A percentile compares a stretch with the other conserved stretches of the same genome.
phyloP scores from a whole-genome alignment of 2,888 invertebrate species.

The Crossocerus cetratus region DNA sequence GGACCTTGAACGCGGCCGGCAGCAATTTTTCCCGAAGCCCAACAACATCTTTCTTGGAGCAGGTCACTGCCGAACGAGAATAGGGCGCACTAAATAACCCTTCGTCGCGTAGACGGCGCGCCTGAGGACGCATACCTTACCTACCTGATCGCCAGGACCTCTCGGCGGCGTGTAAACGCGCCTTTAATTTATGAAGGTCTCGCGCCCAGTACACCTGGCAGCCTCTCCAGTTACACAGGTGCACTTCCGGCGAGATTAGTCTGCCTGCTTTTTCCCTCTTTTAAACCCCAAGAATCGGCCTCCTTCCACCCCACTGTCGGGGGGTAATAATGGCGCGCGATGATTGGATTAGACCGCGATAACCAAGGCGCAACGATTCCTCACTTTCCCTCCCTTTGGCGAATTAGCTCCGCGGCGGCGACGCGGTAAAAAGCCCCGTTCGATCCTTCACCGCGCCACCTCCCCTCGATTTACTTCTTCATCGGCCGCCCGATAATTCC shows the following conservation, averaged over 20 bases:
- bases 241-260: slow-evolving; percentile 39
- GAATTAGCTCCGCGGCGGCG: background rate
- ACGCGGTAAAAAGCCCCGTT: slow-evolving; percentile 5
- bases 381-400: slow-evolving; percentile 1
- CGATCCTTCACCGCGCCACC: slow-evolving; percentile 21
- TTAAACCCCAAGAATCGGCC: too few species aligned
- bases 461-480: slow-evolving; percentile 30
- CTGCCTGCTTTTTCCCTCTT: slow-evolving; percentile 17
- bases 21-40: slow-evolving; percentile 44
- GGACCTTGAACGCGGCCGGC: too few species aligned
- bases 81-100: slow-evolving; percentile 47
- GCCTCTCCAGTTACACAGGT: slow-evolving; percentile 48
- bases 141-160: slow-evolving; percentile 48
- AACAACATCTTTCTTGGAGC: slow-evolving; percentile 34
- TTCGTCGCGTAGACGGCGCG: slow-evolving; percentile 16
- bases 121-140: slow-evolving; percentile 45
- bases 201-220: slow-evolving; percentile 33
- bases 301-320: too few species aligned
- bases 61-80: slow-evolving; percentile 20
- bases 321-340: background rate
- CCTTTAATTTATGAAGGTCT: slow-evolving; percentile 58
- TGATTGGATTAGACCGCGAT: slow-evolving; percentile 6
- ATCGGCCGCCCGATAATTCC: slow-evolving; percentile 51
- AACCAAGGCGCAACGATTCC: slow-evolving; percentile 4
- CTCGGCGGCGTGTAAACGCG: slow-evolving; percentile 66